phyloP scores from a whole-genome alignment of 2,113 vertebrate species.

The Turdus rufiventris region DNA sequence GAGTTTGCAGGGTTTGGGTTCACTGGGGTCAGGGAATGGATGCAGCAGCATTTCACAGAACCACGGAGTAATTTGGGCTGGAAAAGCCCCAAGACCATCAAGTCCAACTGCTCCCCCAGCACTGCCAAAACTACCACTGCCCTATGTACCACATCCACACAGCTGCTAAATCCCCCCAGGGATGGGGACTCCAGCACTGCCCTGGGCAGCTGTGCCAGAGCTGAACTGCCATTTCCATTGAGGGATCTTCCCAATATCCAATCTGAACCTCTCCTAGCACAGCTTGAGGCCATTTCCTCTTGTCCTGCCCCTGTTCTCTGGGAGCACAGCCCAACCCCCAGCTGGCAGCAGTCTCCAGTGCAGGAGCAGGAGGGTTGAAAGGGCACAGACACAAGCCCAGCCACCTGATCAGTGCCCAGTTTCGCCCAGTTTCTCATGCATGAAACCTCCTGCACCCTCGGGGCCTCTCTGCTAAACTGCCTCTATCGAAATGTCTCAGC shows the following conservation, averaged over 20 bases:
- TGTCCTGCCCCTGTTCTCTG: background rate
- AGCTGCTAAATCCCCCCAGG: background rate
- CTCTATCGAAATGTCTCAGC: accelerated
- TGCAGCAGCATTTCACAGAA: background rate
- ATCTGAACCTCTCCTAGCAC: background rate
- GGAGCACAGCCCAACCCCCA: accelerated
- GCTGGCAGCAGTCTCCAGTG: too few species aligned
- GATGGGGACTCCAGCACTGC: background rate
- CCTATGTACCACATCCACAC: background rate
- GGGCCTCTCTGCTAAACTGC: background rate
- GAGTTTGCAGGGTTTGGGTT: background rate
- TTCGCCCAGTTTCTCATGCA: background rate
- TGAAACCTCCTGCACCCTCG: background rate
- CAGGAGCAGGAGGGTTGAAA: background rate
- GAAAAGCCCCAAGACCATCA: background rate
- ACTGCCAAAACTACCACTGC: background rate
- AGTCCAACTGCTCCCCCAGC: background rate
- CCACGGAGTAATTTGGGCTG: background rate
- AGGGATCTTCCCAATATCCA: background rate
- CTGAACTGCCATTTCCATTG: background rate
- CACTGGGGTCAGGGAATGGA: background rate
- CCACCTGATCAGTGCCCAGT: background rate
- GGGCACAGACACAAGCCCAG: background rate
- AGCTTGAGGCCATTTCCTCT: accelerated
- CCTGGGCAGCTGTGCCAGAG: background rate